Evolutionary conservation across 2,797 vertebrate species (phyloP).

Genomic region (Chaenodraco wilsoni): DNA sequence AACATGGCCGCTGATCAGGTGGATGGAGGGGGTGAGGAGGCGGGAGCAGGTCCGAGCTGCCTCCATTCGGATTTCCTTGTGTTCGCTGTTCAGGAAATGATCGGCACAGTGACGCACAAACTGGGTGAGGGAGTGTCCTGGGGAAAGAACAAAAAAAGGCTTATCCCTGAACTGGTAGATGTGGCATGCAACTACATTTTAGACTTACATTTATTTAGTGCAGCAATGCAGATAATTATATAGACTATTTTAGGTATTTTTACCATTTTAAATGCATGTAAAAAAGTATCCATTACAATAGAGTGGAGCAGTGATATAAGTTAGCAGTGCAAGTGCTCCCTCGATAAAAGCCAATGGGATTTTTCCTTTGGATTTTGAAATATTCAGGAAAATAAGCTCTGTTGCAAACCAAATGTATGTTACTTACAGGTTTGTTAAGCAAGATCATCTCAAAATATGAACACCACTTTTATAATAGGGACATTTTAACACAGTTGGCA

Average conservation of each 20-base stretch:
- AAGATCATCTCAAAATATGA: no score
- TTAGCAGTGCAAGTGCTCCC: no score
- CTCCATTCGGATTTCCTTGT: conserved; percentile 99
- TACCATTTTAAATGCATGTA: not conserved
- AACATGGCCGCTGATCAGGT: conserved; percentile 94
- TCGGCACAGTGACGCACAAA: conserved; percentile 98
- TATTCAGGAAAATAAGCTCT: no score
- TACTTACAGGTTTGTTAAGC: no score
- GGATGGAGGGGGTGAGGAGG: conserved; percentile 95
- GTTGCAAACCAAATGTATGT: no score
- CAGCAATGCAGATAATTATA: not conserved
- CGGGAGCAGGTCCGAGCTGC: conserved; percentile 96
- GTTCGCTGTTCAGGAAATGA: conserved; percentile 98
- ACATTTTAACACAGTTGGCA: no score
- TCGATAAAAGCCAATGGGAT: no score
- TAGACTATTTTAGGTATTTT: not conserved
- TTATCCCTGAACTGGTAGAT: not conserved
- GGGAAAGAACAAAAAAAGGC: conserved; percentile 6
- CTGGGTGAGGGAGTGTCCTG: conserved; percentile 98
- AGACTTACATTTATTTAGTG: not conserved
- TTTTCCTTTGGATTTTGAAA: no score
- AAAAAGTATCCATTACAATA: not conserved
- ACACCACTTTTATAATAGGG: no score
- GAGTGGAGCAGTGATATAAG: no score
- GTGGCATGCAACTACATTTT: not conserved